A percentile compares a stretch with the other conserved stretches of the same genome.
Conservation (phyloP, 2,797 vertebrate genomes). For the Alcedo quadribrachys region DNA sequence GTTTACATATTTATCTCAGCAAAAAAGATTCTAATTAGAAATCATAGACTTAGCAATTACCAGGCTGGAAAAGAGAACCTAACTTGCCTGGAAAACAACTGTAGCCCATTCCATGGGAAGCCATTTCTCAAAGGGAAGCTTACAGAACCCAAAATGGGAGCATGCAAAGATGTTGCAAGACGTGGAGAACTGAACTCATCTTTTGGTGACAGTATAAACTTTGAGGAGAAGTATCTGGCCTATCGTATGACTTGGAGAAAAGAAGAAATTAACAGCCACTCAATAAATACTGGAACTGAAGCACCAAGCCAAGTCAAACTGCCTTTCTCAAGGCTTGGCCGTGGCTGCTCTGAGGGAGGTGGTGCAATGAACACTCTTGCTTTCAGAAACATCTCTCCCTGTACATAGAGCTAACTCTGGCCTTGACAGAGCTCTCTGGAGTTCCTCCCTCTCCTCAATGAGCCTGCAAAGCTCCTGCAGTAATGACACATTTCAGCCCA, state of each 20-base stretch:
- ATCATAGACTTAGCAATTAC: constrained; percentile 47
- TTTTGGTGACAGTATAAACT: neutral
- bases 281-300: neutral
- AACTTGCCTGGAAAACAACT: constrained; percentile 1
- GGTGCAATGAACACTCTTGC: neutral
- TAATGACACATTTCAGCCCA: neutral
- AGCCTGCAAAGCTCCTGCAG: neutral
- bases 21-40: constrained; percentile 65
- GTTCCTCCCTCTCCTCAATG: neutral
- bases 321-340: neutral
- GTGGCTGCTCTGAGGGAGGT: neutral
- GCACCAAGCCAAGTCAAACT: neutral
- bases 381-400: neutral
- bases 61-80: constrained; percentile 7
- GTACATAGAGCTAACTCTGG: accelerated
- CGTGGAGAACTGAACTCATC: neutral
- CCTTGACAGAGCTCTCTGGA: accelerated
- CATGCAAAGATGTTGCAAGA: neutral
- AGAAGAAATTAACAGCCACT: too few species aligned
- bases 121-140: neutral
- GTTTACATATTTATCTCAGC: constrained; percentile 56
- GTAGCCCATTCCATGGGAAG: neutral
- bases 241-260: neutral
- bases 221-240: neutral
- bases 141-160: neutral